Evolutionary conservation across 1,140 invertebrate genomes (phyloP).

Genomic region (honey bee (Apis mellifera)): Amel_HAv3.1 CM009934.2:7772001-7772500

Average conservation of each 20-base stretch:
- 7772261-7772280: not conserved
- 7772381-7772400: not conserved
- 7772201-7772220: not conserved
- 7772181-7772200: not conserved
- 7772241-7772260: not conserved
- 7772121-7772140: not conserved
- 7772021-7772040: conserved; percentile 27
- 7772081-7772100: conserved; percentile 48
- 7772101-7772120: conserved; percentile 17
- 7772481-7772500: too few species aligned
- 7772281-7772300: conserved; percentile 10
- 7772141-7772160: not conserved
- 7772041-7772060: conserved; percentile 42
- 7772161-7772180: not conserved
- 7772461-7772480: too few species aligned
- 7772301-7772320: conserved; percentile 14
- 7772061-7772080: conserved; percentile 25
- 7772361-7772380: not conserved
- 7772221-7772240: not conserved
- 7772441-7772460: too few species aligned
- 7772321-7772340: not conserved
- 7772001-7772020: not conserved
- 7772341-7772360: not conserved
- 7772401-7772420: not conserved
- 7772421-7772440: not conserved